A percentile compares a stretch with the other conserved stretches of the same genome.
phyloP scores from a whole-genome alignment of 2,113 vertebrate species.

The Passer montanus region DNA sequence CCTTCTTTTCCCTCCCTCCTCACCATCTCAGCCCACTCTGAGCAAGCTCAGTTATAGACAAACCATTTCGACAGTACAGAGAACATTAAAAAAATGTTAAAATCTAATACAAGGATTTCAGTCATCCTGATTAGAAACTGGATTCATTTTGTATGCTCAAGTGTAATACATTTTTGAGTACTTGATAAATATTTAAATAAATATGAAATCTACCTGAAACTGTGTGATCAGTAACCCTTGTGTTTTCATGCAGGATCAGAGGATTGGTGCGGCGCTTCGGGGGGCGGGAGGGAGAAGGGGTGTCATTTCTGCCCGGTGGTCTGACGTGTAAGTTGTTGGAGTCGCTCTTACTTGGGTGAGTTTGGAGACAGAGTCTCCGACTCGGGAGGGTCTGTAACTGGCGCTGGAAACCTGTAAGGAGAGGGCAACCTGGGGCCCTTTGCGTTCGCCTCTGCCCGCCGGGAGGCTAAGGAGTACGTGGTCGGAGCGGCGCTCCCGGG shows the following conservation, averaged over 20 bases:
- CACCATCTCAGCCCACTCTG: constrained; percentile 42
- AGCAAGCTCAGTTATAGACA: constrained; percentile 45
- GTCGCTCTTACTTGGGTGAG: background rate
- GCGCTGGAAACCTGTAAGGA: background rate
- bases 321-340: background rate
- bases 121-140: constrained; percentile 65
- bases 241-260: constrained; percentile 49
- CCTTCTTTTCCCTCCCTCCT: constrained; percentile 46
- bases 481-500: background rate
- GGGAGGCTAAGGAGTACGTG: fast-evolving
- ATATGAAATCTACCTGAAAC: constrained; percentile 66
- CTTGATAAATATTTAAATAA: constrained; percentile 74
- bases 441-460: background rate
- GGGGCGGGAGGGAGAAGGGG: constrained; percentile 28
- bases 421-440: background rate
- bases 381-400: background rate
- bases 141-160: constrained; percentile 67
- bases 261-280: background rate
- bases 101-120: constrained; percentile 59
- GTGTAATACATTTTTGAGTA: constrained; percentile 69
- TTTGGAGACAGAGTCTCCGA: background rate
- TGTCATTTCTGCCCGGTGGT: background rate
- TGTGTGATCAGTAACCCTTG: constrained; percentile 43
- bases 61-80: constrained; percentile 50
- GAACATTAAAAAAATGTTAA: constrained; percentile 18